phyloP scores from a whole-genome alignment of 23 tunicate species.

The Phallusia fumigata region DNA sequence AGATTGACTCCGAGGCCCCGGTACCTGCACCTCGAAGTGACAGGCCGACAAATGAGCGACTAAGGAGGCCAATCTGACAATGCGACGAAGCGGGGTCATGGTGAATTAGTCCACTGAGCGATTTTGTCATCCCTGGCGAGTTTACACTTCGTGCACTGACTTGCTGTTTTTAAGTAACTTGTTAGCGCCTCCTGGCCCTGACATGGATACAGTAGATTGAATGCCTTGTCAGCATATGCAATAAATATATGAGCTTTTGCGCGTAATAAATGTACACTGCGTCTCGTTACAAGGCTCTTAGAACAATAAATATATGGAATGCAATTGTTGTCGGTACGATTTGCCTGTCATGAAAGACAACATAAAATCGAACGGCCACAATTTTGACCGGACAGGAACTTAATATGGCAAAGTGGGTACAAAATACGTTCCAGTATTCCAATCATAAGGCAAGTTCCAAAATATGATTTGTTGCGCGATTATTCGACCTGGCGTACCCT shows the following conservation, averaged over 20 bases:
- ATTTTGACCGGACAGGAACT: no score
- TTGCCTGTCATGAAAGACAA: background rate
- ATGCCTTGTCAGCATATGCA: no score
- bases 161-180: no score
- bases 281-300: background rate
- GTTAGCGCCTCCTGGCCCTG: no score
- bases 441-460: background rate
- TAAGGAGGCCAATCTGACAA: background rate
- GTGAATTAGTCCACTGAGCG: no score
- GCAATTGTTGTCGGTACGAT: background rate
- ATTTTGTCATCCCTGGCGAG: no score
- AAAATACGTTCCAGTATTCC: no score
- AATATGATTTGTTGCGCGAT: background rate
- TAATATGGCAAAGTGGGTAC: no score
- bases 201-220: no score
- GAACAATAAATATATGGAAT: background rate
- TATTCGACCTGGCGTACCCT: slow-evolving; percentile 3
- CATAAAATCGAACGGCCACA: no score
- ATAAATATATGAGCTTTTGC: background rate
- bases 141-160: no score
- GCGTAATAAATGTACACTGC: background rate
- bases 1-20: background rate
- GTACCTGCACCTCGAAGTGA: background rate
- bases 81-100: no score
- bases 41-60: background rate